phyloP scores from a whole-genome alignment of 2,797 vertebrate species.

The Myioborus miniatus region DNA sequence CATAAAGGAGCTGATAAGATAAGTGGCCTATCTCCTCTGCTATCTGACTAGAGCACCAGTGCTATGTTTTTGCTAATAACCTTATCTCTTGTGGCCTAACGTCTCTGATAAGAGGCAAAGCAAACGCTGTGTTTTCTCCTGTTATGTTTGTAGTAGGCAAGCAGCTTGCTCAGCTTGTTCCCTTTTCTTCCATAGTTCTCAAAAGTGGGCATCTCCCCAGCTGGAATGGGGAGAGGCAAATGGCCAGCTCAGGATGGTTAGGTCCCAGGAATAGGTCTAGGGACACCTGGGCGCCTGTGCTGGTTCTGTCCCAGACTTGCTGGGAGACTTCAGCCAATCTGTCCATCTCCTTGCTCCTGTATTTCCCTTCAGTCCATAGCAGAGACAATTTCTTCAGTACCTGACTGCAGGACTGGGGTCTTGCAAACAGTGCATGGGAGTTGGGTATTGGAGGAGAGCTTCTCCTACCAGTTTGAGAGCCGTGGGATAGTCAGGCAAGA shows the following conservation, averaged over 20 bases:
- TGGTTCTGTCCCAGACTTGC: background rate
- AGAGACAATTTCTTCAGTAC: background rate
- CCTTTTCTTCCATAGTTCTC: background rate
- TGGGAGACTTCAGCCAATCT: background rate
- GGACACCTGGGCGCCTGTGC: background rate
- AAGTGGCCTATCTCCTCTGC: slow-evolving; percentile 15
- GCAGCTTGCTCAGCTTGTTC: background rate
- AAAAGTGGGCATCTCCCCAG: background rate
- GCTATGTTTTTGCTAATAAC: slow-evolving; percentile 46
- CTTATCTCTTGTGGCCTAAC: slow-evolving; percentile 57
- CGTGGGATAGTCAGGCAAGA: background rate
- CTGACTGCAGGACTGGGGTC: background rate
- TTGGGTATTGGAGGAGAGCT: background rate
- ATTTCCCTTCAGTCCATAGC: background rate
- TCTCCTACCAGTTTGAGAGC: background rate
- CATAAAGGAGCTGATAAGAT: slow-evolving; percentile 58
- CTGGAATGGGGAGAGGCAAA: background rate
- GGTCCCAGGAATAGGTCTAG: fast-evolving
- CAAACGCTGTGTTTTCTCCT: background rate
- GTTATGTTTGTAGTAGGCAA: background rate
- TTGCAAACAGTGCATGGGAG: background rate
- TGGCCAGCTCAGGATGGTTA: background rate
- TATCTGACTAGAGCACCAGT: slow-evolving; percentile 42
- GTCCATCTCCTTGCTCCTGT: background rate
- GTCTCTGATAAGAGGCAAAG: slow-evolving; percentile 47